phyloP scores from a whole-genome alignment of 2,113 vertebrate genomes.

The Dicentrarchus labrax region DNA sequence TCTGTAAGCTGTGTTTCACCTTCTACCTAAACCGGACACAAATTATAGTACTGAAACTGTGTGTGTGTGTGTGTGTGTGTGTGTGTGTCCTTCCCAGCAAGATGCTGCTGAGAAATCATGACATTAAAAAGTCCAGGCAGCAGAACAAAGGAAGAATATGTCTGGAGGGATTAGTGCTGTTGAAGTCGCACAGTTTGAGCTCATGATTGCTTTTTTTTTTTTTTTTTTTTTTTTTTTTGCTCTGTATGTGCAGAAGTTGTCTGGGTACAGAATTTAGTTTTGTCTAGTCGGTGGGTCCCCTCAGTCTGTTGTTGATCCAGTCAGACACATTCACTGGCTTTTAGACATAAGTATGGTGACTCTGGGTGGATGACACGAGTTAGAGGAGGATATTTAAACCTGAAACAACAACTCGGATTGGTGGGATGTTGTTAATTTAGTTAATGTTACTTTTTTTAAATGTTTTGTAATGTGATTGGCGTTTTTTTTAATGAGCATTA shows the following conservation, averaged over 20 bases:
- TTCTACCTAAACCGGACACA: neutral
- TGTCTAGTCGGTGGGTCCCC: neutral
- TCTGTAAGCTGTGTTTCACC: neutral
- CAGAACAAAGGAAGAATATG: constrained; percentile 46
- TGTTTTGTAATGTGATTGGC: too few species aligned
- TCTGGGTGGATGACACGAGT: neutral
- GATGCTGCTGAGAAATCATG: constrained; percentile 27
- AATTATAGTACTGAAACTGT: neutral
- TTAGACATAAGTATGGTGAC: neutral
- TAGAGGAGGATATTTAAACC: neutral
- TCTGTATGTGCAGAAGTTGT: neutral
- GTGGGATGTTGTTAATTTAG: too few species aligned
- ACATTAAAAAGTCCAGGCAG: constrained; percentile 30
- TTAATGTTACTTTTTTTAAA: too few species aligned
- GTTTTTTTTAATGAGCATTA: too few species aligned
- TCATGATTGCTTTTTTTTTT: constrained; percentile 25
- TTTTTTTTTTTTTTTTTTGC: neutral
- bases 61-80: neutral
- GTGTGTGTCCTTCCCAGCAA: neutral
- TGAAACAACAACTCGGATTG: neutral
- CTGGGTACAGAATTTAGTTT: neutral
- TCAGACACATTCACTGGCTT: neutral
- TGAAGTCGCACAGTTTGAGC: constrained; percentile 29
- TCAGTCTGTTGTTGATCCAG: neutral
- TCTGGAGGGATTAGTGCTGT: constrained; percentile 39